Evolutionary conservation across 2,113 vertebrate genomes (phyloP).

Genomic region (Carassius gibelio): DNA sequence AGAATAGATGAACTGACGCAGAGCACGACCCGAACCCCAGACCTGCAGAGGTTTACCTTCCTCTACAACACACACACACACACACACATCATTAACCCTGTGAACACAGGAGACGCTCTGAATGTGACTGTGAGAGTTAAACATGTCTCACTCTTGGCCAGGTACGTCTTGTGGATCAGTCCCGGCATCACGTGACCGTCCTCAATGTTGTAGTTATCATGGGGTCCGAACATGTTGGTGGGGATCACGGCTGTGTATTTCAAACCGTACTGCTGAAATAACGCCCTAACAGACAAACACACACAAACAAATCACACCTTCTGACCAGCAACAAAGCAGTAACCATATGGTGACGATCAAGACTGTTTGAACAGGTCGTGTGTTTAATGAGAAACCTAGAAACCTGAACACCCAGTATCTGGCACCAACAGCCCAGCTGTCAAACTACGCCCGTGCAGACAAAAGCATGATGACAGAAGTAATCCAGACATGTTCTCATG

Average conservation of each 20-base stretch:
- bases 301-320: not conserved
- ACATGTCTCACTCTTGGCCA: constrained; percentile 84
- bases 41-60: constrained; percentile 77
- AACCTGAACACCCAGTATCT: not conserved
- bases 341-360: no score
- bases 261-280: constrained; percentile 81
- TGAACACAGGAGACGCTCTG: not conserved
- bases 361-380: not conserved
- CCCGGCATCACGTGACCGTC: constrained; percentile 93
- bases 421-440: not conserved
- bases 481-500: not conserved
- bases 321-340: no score
- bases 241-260: constrained; percentile 89
- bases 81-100: not conserved
- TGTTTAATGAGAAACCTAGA: not conserved
- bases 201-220: constrained; percentile 96
- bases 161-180: constrained; percentile 92
- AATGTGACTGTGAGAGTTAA: not conserved
- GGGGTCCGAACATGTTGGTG: constrained; percentile 92
- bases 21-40: constrained; percentile 91
- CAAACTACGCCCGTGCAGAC: not conserved
- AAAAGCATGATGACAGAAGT: not conserved
- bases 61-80: constrained; percentile 68
- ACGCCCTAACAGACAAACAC: constrained; percentile 75
- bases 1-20: constrained; percentile 95